phyloP scores from a whole-genome alignment of 2,797 vertebrate genomes.

The Bradypus variegatus region DNA sequence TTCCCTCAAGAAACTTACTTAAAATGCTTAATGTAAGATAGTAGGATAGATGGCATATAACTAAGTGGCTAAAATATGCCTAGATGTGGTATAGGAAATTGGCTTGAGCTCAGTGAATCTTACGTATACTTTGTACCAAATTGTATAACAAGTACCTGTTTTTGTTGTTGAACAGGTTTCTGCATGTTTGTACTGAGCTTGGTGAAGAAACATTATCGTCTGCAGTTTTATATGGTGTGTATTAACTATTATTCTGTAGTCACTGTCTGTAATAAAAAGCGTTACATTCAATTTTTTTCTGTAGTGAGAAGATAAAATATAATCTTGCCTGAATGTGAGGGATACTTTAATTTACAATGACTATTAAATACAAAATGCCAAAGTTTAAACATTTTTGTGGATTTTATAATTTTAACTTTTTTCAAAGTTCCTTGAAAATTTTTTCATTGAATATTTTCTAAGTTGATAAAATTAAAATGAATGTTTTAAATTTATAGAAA shows the following conservation, averaged over 20 bases:
- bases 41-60: background rate
- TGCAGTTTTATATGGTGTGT: conserved; percentile 99
- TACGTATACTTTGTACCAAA: background rate
- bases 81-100: background rate
- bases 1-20: background rate
- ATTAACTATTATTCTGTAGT: conserved; percentile 68
- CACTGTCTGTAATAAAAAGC: background rate
- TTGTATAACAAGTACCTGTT: conserved; percentile 69
- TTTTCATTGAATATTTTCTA: background rate
- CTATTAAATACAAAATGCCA: background rate
- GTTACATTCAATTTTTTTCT: background rate
- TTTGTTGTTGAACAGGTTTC: conserved; percentile 90
- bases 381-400: background rate
- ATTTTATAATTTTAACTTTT: conserved; percentile 19
- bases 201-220: conserved; percentile 99
- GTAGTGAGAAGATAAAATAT: background rate
- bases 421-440: background rate
- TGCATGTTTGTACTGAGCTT: conserved; percentile 99
- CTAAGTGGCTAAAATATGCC: background rate
- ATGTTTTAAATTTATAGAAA: background rate
- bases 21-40: background rate
- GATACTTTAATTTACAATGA: background rate
- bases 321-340: background rate
- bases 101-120: background rate
- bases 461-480: conserved; percentile 2